Evolutionary conservation across 1,140 invertebrate genomes (phyloP), one percentile per base, ranked within the genome.

Genomic region (Fopius arisanus): DNA sequence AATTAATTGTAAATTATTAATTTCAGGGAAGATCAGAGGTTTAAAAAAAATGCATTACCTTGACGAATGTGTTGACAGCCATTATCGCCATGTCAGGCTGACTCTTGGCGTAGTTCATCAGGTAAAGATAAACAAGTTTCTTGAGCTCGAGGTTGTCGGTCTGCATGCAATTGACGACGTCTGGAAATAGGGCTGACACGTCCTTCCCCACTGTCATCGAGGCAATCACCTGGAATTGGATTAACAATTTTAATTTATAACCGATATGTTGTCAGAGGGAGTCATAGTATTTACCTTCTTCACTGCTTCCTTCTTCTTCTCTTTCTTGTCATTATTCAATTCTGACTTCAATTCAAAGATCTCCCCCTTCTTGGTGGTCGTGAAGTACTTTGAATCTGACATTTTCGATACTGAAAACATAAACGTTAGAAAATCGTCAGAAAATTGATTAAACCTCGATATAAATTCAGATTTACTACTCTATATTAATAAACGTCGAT

Each of bases 91-190:
- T 98, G 86, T 99, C 98, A 9, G 98, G 98, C 88, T 99, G 98
- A 79, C 96, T 99, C 88, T 99, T 99, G 66, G 98, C 98, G 90
- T 99, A 99, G 87, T 99, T 99, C 98, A 99, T 99, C 70, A 99
- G 89, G 86, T 99, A 99, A 19, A 99, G 90, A 85, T 99, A 99
- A 0, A 99, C 98, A 41, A 99, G 90, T 83, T 99, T 99, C 90
- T 99, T 99, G 77, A 99, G 87, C 88, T 99, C 98, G 84, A 99
- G 90, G 89, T 99, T 99, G 86, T 99, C 98, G 7, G 98, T 99
- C 89, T 99, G 98, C 98, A 99, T 99, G 85, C 98, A 99, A 86
- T 99, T 99, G 26, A 99, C 97, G 29, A 99, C 98, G 88, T 99
- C 98, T 6, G 98, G 97, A 87, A 99, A 99, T 1, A 99, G 88